Percentiles rank a stretch among this genome's conserved stretches.
phyloP scores from a whole-genome alignment of 2,797 vertebrate genomes.

The Pangasius djambal region DNA sequence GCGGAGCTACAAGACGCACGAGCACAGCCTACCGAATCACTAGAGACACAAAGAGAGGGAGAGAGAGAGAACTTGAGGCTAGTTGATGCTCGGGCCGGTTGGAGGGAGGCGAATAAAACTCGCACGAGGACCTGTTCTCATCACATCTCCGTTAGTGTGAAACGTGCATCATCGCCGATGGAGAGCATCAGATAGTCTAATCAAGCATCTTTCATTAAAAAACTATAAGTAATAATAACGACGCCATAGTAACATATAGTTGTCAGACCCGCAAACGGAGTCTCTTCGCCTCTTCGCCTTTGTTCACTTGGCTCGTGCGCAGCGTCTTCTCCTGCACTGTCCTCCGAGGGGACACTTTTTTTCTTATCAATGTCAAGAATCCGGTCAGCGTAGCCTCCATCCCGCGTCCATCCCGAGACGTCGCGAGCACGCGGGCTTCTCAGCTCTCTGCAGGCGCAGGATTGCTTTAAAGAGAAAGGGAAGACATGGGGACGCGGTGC shows the following conservation, averaged over 20 bases:
- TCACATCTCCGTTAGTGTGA: constrained; percentile 52
- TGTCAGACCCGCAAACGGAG: not conserved
- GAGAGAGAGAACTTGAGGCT: constrained; percentile 47
- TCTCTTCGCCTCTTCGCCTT: constrained; percentile 6
- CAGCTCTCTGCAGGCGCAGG: not conserved
- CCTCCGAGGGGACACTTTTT: constrained; percentile 9
- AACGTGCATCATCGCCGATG: constrained; percentile 12
- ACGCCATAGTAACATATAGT: not conserved
- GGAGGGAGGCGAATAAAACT: constrained; percentile 56
- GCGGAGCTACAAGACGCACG: constrained; percentile 72
- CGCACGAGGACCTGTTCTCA: constrained; percentile 35
- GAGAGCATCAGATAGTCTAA: not conserved
- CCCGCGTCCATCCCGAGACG: not conserved
- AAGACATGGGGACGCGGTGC: constrained; percentile 52
- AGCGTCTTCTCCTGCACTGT: constrained; percentile 13
- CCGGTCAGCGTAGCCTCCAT: not conserved
- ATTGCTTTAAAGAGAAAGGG: not conserved
- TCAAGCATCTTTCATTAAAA: not conserved
- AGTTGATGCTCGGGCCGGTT: constrained; percentile 24
- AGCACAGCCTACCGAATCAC: constrained; percentile 70
- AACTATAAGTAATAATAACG: not conserved
- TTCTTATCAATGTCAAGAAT: constrained; percentile 1
- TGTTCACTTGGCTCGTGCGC: constrained; percentile 13
- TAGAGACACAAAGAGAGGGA: constrained; percentile 44
- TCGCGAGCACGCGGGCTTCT: not conserved